phyloP scores from a whole-genome alignment of 2,113 vertebrate species.

The Microtus pennsylvanicus region DNA sequence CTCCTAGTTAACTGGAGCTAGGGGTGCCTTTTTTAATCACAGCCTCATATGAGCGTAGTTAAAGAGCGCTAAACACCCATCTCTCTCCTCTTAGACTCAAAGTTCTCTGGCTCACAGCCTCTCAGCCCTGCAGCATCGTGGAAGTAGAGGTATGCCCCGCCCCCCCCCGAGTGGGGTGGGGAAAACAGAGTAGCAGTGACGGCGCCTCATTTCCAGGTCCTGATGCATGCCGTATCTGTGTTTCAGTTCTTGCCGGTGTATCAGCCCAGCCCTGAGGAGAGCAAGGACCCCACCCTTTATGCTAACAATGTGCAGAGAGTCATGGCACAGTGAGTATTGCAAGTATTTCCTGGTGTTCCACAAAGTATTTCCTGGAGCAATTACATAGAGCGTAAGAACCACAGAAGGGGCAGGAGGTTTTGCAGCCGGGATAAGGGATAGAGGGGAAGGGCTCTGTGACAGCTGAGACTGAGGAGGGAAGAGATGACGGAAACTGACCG shows the following conservation, averaged over 20 bases:
- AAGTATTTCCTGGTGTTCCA: conserved; percentile 56
- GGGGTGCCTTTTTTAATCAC: neutral
- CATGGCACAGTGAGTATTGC: conserved; percentile 91
- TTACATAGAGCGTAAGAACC: neutral
- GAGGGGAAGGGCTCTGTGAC: neutral
- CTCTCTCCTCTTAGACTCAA: conserved; percentile 76
- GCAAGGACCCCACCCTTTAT: conserved; percentile 89
- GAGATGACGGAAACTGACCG: neutral
- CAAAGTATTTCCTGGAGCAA: conserved; percentile 53
- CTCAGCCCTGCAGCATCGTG: conserved; percentile 90
- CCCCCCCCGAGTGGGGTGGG: neutral
- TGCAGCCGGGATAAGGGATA: neutral
- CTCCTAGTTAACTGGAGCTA: neutral
- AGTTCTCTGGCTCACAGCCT: conserved; percentile 90
- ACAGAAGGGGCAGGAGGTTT: neutral
- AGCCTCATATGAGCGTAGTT: neutral
- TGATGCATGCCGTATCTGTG: neutral
- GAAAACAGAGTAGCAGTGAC: neutral
- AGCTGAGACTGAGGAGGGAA: neutral
- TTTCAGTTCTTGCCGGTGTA: conserved; percentile 94
- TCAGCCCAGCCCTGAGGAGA: conserved; percentile 90
- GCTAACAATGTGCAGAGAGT: conserved; percentile 93
- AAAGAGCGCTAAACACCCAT: neutral
- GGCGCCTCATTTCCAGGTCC: neutral
- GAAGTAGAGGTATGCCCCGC: conserved; percentile 90